A percentile compares a stretch with the other conserved stretches of the same genome.
These are phyloP conservation scores for Paradoxurus hermaphroditus DNA, from an alignment of 2,113 vertebrate species.

Conservation along the genomic window DNA sequence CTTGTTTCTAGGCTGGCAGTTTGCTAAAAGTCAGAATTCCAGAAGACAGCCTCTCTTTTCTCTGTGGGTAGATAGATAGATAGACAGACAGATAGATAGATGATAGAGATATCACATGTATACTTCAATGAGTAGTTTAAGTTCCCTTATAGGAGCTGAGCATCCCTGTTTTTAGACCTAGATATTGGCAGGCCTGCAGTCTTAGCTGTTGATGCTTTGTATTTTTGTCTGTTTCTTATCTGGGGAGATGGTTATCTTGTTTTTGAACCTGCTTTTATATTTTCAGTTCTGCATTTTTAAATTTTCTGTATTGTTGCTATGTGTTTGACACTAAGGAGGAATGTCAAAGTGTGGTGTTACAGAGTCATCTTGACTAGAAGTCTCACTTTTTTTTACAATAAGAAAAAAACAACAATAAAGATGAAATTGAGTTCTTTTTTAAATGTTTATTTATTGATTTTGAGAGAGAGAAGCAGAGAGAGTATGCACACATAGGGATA, in stretches of 20 bases:
- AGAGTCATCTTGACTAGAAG: not conserved
- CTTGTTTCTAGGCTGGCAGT: not conserved
- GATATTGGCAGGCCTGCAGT: not conserved
- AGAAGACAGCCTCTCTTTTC: not conserved
- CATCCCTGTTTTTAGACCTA: not conserved
- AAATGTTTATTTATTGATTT: no score
- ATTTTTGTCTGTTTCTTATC: conserved; percentile 11
- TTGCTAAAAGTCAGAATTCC: not conserved
- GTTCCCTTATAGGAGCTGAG: accelerated
- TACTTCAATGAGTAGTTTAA: not conserved
- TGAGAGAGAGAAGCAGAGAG: no score
- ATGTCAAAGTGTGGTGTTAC: not conserved
- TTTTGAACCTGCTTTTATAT: not conserved
- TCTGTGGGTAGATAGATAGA: not conserved
- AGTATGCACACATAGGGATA: no score
- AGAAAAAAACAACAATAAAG: not conserved
- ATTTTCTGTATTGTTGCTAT: not conserved
- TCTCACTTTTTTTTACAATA: not conserved
- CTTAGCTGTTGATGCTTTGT: not conserved
- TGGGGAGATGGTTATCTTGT: not conserved
- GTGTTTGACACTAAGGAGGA: not conserved
- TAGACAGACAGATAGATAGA: not conserved
- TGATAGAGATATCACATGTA: not conserved
- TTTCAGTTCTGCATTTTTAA: not conserved
- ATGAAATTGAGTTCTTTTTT: not conserved